Evolutionary conservation across 2,113 vertebrate species (phyloP).

Genomic region (Protomyctophum bolini): DNA sequence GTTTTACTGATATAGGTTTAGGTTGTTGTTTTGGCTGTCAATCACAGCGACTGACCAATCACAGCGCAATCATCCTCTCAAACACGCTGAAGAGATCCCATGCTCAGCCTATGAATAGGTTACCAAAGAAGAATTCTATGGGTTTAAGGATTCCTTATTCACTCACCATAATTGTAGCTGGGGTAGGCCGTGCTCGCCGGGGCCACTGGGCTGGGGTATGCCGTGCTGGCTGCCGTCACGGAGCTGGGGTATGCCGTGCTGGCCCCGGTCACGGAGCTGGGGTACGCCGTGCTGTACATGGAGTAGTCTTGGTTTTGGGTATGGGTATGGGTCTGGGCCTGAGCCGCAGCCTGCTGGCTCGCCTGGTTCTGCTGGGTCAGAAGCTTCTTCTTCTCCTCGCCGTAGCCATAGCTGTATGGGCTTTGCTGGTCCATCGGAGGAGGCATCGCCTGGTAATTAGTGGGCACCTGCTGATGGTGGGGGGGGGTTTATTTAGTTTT

Average conservation of each 20-base stretch:
- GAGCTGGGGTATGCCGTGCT: no score
- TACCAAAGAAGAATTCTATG: no score
- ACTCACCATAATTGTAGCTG: constrained; percentile 68
- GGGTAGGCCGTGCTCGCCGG: constrained; percentile 66
- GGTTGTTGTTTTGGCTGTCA: no score
- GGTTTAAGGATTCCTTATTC: no score
- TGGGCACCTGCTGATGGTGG: constrained; percentile 5
- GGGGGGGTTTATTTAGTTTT: not conserved
- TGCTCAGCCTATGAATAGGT: no score
- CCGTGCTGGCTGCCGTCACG: no score
- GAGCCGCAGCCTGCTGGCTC: not conserved
- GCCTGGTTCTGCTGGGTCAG: constrained; percentile 52
- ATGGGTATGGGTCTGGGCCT: constrained; percentile 26
- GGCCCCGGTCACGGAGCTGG: constrained; percentile 63
- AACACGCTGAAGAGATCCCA: no score
- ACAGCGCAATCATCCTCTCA: no score
- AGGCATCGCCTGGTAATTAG: constrained; percentile 66
- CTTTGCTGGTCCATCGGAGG: constrained; percentile 70
- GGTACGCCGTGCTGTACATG: constrained; percentile 73
- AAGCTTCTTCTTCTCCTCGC: constrained; percentile 75
- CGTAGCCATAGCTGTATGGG: constrained; percentile 75
- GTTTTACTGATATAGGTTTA: no score
- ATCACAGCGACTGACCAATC: no score
- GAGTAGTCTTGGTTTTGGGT: constrained; percentile 46
- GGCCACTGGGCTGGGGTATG: no score